These are phyloP conservation scores for Callocephalon fimbriatum DNA, from an alignment of 2,113 vertebrate genomes.

Conservation along the genomic window DNA sequence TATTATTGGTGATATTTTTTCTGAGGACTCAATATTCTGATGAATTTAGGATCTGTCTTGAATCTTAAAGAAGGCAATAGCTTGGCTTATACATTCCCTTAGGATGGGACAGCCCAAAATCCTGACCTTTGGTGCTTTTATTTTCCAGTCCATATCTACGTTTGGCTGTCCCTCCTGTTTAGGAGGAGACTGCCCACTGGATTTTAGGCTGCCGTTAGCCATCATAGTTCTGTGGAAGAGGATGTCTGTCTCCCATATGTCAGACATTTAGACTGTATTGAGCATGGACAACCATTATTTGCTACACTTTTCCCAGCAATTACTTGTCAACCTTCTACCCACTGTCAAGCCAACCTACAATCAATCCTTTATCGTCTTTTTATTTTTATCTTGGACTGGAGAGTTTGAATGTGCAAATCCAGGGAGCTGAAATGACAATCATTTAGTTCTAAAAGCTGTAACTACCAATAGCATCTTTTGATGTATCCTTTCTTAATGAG, in stretches of 20 bases:
- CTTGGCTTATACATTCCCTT: background rate
- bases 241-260: background rate
- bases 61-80: background rate
- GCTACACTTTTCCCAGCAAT: background rate
- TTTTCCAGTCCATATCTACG: background rate
- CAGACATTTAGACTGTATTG: background rate
- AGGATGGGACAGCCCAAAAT: background rate
- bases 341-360: background rate
- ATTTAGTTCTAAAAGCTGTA: slow-evolving; percentile 35
- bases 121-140: background rate
- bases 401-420: background rate
- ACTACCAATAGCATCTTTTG: background rate
- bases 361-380: background rate
- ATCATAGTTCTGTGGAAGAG: background rate
- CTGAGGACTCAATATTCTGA: background rate
- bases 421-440: background rate
- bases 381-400: background rate
- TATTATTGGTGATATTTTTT: background rate
- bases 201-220: background rate
- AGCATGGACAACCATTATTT: background rate
- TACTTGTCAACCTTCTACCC: background rate
- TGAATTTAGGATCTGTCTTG: background rate
- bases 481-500: slow-evolving; percentile 33
- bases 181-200: background rate
- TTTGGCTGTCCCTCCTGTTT: background rate